phyloP scores from a whole-genome alignment of 2,888 invertebrate genomes.

The Diaprepes abbreviatus region DNA sequence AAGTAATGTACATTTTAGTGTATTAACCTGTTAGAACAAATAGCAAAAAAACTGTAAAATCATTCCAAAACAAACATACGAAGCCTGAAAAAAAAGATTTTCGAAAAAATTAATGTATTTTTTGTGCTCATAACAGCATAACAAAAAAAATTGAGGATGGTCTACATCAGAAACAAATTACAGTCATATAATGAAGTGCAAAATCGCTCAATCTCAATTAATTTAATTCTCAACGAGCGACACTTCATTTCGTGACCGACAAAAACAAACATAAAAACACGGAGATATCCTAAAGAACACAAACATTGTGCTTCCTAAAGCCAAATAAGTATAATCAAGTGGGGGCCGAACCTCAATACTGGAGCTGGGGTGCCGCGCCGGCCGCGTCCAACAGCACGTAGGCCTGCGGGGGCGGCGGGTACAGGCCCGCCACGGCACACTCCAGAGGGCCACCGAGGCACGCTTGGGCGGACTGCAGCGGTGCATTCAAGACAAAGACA shows the following conservation, averaged over 20 bases:
- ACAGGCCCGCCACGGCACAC: slow-evolving; percentile 64
- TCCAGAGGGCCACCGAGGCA: slow-evolving; percentile 53
- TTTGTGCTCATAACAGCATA: too few species aligned
- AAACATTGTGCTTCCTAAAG: slow-evolving; percentile 8
- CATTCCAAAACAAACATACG: slow-evolving; percentile 18
- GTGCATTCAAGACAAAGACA: slow-evolving; percentile 41
- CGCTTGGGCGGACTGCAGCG: slow-evolving; percentile 47
- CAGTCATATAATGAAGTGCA: neutral
- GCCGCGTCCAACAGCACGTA: slow-evolving; percentile 73
- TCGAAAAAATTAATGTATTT: neutral
- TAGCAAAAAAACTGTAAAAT: neutral
- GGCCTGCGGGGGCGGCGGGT: slow-evolving; percentile 70
- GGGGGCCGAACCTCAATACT: slow-evolving; percentile 70
- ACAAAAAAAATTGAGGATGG: too few species aligned
- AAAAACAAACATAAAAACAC: neutral
- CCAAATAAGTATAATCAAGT: neutral
- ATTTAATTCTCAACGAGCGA: neutral
- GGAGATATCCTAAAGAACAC: neutral
- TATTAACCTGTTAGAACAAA: slow-evolving; percentile 6
- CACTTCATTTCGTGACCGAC: neutral
- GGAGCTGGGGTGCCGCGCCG: slow-evolving; percentile 64
- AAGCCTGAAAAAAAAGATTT: slow-evolving; percentile 5
- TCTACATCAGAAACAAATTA: neutral
- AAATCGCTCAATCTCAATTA: neutral
- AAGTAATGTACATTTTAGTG: too few species aligned